These are phyloP conservation scores for Drosophila macrothrix DNA, from an alignment of 2,888 invertebrate genomes.

Conservation along the genomic window DNA sequence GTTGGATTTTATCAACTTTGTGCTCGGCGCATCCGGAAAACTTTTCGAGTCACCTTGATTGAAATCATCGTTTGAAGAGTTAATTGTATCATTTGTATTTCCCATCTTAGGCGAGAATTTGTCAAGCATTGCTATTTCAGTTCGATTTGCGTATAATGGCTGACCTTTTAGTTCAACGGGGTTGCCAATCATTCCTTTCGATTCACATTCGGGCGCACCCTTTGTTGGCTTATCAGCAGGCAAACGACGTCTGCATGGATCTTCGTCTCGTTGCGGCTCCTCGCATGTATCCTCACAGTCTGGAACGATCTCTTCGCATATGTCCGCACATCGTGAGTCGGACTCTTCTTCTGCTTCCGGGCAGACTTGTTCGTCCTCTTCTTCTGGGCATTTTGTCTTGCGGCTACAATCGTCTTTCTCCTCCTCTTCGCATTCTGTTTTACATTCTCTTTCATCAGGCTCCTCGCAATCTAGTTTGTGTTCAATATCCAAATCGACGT, in stretches of 20 bases:
- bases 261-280: background rate
- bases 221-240: background rate
- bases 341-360: background rate
- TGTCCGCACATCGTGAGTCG: background rate
- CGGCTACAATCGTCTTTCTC: background rate
- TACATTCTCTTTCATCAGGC: background rate
- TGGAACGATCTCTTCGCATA: background rate
- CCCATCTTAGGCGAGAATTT: background rate
- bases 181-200: background rate
- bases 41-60: background rate
- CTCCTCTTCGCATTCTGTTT: background rate
- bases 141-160: background rate
- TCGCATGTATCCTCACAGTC: background rate
- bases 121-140: background rate
- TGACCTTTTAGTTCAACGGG: background rate
- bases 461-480: background rate
- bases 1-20: background rate
- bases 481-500: constrained; percentile 35
- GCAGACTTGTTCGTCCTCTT: background rate
- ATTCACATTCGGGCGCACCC: background rate
- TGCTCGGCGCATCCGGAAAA: background rate
- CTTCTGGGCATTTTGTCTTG: background rate
- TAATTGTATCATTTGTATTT: background rate
- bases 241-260: background rate
- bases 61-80: background rate